Evolutionary conservation across 2,888 invertebrate species (phyloP).

Genomic region (Lutraria lutraria): DNA sequence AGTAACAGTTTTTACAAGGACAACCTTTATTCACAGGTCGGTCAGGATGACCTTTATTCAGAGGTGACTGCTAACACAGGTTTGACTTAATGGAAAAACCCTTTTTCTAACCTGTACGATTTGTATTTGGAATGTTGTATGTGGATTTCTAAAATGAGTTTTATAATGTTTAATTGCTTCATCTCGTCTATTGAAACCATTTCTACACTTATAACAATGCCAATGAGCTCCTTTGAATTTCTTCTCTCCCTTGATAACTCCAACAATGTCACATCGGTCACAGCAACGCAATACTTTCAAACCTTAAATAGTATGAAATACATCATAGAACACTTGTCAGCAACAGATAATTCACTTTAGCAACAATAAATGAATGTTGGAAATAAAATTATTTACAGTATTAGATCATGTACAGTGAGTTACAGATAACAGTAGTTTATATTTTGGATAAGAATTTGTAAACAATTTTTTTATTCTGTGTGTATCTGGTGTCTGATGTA

Average conservation of each 20-base stretch:
- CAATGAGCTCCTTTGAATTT: conserved; percentile 87
- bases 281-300: conserved; percentile 86
- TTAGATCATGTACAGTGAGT: too few species aligned
- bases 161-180: conserved; percentile 87
- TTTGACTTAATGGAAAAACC: neutral
- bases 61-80: neutral
- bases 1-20: too few species aligned
- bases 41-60: too few species aligned
- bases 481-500: too few species aligned
- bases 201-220: conserved; percentile 86
- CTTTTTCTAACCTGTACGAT: conserved; percentile 81
- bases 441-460: too few species aligned
- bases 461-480: too few species aligned
- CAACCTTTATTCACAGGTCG: too few species aligned
- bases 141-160: conserved; percentile 86
- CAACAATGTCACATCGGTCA: conserved; percentile 86
- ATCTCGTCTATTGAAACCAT: conserved; percentile 86
- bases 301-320: conserved; percentile 73
- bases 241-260: conserved; percentile 86
- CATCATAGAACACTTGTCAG: too few species aligned
- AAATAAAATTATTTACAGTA: too few species aligned
- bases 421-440: too few species aligned
- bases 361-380: too few species aligned
- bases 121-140: conserved; percentile 87
- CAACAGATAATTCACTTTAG: too few species aligned